A percentile compares a stretch with the other conserved stretches of the same genome.
Evolutionary conservation across 2,797 vertebrate genomes (phyloP).

Genomic region (Glyptemys insculpta): DNA sequence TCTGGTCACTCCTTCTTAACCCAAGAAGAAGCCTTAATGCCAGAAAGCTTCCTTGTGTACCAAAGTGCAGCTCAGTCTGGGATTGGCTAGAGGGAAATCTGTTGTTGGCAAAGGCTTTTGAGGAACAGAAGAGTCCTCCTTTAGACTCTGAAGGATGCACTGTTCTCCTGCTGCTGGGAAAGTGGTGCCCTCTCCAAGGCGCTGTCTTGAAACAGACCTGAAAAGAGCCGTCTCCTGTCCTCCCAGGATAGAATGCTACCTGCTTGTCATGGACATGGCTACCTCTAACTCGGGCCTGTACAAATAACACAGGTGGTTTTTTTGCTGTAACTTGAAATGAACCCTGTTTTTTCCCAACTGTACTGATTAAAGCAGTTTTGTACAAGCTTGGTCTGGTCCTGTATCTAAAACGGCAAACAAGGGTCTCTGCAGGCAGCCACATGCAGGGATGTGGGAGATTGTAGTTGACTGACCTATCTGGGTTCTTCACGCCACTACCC

Average conservation of each 20-base stretch:
- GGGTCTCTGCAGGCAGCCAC: fast-evolving
- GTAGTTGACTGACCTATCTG: background rate
- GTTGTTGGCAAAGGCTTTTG: background rate
- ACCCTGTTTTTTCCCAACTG: background rate
- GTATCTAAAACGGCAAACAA: fast-evolving
- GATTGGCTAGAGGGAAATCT: background rate
- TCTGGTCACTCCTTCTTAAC: background rate
- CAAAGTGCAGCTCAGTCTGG: fast-evolving
- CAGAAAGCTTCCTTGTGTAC: background rate
- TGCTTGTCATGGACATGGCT: fast-evolving
- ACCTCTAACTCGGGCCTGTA: background rate
- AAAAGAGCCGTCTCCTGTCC: background rate
- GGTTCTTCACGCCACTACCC: background rate
- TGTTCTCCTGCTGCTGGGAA: background rate
- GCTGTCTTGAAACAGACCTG: background rate
- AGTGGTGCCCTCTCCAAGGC: background rate
- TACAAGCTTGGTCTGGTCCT: background rate
- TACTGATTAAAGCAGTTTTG: slow-evolving; percentile 71
- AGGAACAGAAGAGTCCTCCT: background rate
- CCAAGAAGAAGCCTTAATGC: background rate
- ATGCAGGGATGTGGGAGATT: fast-evolving
- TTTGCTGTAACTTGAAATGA: background rate
- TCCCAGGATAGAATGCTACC: background rate
- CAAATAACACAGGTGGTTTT: background rate
- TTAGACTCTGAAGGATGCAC: fast-evolving